These are phyloP conservation scores for Scophthalmus maximus DNA, from an alignment of 2,113 vertebrate species.

Conservation along the genomic window DNA sequence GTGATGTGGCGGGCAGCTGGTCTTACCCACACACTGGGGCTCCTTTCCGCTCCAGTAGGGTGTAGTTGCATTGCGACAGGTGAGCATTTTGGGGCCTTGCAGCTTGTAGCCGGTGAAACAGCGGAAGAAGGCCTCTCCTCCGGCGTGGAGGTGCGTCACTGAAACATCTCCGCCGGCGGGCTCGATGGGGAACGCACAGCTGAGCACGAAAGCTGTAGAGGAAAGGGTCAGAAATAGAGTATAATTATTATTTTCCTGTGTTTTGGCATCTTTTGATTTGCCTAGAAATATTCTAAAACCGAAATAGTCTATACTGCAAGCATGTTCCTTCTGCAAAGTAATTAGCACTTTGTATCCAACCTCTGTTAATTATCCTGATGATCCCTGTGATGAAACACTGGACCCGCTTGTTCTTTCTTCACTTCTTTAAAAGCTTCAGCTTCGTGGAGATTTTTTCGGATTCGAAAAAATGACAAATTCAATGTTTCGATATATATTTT, in stretches of 20 bases:
- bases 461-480: neutral
- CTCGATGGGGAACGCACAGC: slow-evolving; percentile 89
- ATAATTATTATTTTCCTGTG: too few relatives aligned
- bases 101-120: slow-evolving; percentile 92
- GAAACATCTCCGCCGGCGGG: slow-evolving; percentile 91
- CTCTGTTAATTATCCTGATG: slow-evolving; percentile 3
- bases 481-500: slow-evolving; percentile 15
- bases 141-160: slow-evolving; percentile 89
- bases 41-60: slow-evolving; percentile 93
- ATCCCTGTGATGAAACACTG: slow-evolving; percentile 7
- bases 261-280: too few relatives aligned
- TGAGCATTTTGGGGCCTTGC: slow-evolving; percentile 85
- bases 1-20: neutral
- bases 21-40: slow-evolving; percentile 89
- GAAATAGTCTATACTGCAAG: neutral
- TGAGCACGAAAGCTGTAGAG: slow-evolving; percentile 90
- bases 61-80: slow-evolving; percentile 93
- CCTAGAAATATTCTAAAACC: too few relatives aligned
- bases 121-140: slow-evolving; percentile 89
- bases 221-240: neutral
- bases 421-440: too few relatives aligned
- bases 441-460: too few relatives aligned
- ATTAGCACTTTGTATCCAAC: neutral
- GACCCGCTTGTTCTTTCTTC: neutral
- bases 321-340: neutral